Evolutionary conservation across 2,888 invertebrate species (phyloP), one percentile per base, ranked within the genome.

Genomic region (Drosophila anomalata): DNA sequence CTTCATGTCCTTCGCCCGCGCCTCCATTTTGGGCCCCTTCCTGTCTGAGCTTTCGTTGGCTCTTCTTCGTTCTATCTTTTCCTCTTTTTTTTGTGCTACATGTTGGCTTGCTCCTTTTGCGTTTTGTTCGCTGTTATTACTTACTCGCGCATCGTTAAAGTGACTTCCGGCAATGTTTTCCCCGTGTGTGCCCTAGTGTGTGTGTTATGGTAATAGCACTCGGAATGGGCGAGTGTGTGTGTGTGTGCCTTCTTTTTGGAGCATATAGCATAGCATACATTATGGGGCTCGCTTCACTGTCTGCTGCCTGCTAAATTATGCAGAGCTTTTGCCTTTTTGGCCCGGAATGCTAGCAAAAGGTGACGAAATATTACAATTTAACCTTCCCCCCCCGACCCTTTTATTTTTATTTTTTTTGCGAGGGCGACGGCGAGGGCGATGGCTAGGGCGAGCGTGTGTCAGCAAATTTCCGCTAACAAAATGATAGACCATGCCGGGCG

Each of bases 101-200:
- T 50, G 5, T 36, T 48, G 22, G 46, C n/a, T 58, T 29, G 58
- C 22, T 58, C 31, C 58, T n/a, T 66, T 54, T 77, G 63, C 63
- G 59, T 62, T 59, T 74, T 72, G 62, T 65, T 71, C 70, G 67
- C 68, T 75, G 75, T 84, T 82, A 82, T 82, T 81, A 84, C 82
- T 82, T 84, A 79, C 84, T 82, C 82, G 82, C 84, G 84, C 83
- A 85, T 87, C 87, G 85, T 87, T 87, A 86, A 87, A 86, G 83
- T 83, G 81, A 86, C 86, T 86, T 86, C 87, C 87, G 83, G 78
- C 81, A 75, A 73, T 70, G 70, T 57, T 63, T 55, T 61, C 33
- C 70, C 79, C 62, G 36, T 46, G 68, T 57, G 47, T 50, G 29
- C 50, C 22, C 61, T 24, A 24, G 14, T 50, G 54, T 42, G 11